Conservation (phyloP, 2,888 invertebrate species). For the Germaria angustata region DNA sequence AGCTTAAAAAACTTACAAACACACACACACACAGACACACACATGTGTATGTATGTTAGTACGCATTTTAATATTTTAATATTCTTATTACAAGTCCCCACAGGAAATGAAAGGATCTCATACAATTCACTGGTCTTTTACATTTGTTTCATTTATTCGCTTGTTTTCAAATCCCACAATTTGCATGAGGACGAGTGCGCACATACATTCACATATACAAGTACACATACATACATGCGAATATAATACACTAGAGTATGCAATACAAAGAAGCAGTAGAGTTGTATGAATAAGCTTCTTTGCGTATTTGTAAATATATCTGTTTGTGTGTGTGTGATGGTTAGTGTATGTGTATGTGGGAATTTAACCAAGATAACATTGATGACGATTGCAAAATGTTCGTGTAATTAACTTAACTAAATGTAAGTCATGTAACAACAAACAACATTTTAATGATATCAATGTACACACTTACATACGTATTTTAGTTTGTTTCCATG, state of each 20-base stretch:
- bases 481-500: neutral
- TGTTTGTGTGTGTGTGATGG: neutral
- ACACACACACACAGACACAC: neutral
- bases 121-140: neutral
- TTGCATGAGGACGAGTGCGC: neutral
- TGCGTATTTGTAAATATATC: too few species aligned
- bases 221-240: neutral
- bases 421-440: constrained; percentile 58
- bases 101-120: constrained; percentile 19
- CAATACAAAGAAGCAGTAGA: neutral
- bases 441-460: constrained; percentile 62
- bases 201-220: too few species aligned
- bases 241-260: neutral
- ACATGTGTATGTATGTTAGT: neutral
- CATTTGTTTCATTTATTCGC: constrained; percentile 22
- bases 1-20: neutral
- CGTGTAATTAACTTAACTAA: constrained; percentile 63
- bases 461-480: constrained; percentile 6
- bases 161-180: constrained; percentile 35
- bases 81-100: constrained; percentile 50
- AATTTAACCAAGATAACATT: constrained; percentile 30
- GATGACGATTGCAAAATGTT: constrained; percentile 35
- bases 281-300: neutral
- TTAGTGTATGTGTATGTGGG: neutral
- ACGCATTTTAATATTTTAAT: constrained; percentile 36